Conservation (phyloP, 2,888 invertebrate genomes). For the Ophonus ardosiacus region DNA sequence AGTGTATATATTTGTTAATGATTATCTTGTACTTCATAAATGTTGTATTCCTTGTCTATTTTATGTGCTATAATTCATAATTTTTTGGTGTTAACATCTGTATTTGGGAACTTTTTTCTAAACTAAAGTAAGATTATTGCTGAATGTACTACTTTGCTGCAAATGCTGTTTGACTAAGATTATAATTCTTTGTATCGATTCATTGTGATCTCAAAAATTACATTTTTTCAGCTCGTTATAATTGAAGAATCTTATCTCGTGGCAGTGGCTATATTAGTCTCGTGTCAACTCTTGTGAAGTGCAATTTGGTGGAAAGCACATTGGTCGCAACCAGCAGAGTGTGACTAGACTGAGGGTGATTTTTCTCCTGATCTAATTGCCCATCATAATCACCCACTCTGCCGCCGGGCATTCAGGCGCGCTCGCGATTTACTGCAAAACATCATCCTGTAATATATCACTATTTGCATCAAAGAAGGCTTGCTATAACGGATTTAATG, state of each 20-base stretch:
- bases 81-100: too few species aligned
- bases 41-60: too few species aligned
- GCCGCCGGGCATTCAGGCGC: slow-evolving; percentile 41
- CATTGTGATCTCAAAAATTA: not conserved
- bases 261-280: not conserved
- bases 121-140: too few species aligned
- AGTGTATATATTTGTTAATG: too few species aligned
- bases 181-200: not conserved
- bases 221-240: not conserved
- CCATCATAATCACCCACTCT: slow-evolving; percentile 62
- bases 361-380: slow-evolving; percentile 56
- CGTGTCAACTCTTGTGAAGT: not conserved
- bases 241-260: not conserved
- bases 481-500: slow-evolving; percentile 59
- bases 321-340: slow-evolving; percentile 24
- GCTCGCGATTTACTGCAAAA: slow-evolving; percentile 55
- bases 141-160: too few species aligned
- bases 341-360: slow-evolving; percentile 40
- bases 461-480: slow-evolving; percentile 58
- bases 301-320: slow-evolving; percentile 14
- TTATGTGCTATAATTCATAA: too few species aligned
- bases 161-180: too few species aligned
- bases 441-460: slow-evolving; percentile 58
- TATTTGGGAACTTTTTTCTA: too few species aligned
- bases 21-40: too few species aligned